These are phyloP conservation scores for Scaptomyza caliginosa DNA, from an alignment of 2,888 invertebrate species.

Conservation along the genomic window DNA sequence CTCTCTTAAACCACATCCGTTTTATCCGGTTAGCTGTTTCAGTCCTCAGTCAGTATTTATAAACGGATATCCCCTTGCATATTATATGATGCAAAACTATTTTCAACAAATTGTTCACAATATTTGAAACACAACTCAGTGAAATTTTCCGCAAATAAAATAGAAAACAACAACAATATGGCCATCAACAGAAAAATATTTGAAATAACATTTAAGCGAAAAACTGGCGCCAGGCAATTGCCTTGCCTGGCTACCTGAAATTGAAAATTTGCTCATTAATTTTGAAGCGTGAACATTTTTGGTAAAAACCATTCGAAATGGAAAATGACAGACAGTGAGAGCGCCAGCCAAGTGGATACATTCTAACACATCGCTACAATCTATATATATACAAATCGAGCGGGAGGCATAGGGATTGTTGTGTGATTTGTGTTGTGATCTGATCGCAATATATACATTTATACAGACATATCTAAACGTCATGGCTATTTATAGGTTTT, in stretches of 20 bases:
- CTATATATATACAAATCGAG: slow-evolving; percentile 7
- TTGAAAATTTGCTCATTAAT: slow-evolving; percentile 59
- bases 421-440: slow-evolving; percentile 23
- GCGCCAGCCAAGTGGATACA: slow-evolving; percentile 35
- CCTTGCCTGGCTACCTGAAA: slow-evolving; percentile 56
- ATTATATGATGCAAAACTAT: slow-evolving; percentile 16
- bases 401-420: slow-evolving; percentile 16
- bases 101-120: slow-evolving; percentile 40
- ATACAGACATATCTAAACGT: no score
- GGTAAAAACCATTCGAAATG: slow-evolving; percentile 53
- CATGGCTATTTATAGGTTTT: slow-evolving; percentile 72
- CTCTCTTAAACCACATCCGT: slow-evolving; percentile 8
- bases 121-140: slow-evolving; percentile 31
- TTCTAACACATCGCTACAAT: background rate
- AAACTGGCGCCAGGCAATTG: slow-evolving; percentile 72
- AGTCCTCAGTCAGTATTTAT: slow-evolving; percentile 5
- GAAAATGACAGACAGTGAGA: slow-evolving; percentile 55
- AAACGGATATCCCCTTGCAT: slow-evolving; percentile 11
- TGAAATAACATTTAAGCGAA: slow-evolving; percentile 68
- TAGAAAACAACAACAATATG: slow-evolving; percentile 6
- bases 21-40: slow-evolving; percentile 17
- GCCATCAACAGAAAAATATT: slow-evolving; percentile 56
- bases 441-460: no score
- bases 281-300: slow-evolving; percentile 61
- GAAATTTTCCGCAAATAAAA: slow-evolving; percentile 63